These are phyloP conservation scores for Lagopus muta DNA, from an alignment of 2,113 vertebrate species.

Conservation along the genomic window DNA sequence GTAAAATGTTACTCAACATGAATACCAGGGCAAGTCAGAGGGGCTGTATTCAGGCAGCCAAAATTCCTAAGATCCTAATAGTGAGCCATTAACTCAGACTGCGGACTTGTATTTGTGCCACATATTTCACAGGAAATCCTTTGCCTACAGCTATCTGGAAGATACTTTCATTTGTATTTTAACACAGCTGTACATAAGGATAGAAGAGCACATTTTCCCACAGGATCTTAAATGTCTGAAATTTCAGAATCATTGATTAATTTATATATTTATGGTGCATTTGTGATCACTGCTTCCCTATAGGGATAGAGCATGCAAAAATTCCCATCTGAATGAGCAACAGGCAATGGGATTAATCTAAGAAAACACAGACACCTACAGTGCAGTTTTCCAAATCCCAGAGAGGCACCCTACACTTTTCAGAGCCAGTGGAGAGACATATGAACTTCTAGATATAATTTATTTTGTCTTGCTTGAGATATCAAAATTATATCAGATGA, in stretches of 20 bases:
- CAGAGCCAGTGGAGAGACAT: not conserved
- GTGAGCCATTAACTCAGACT: not conserved
- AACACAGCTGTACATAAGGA: not conserved
- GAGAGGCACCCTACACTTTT: not conserved
- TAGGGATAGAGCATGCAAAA: not conserved
- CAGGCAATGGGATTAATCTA: not conserved
- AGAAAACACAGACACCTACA: not conserved
- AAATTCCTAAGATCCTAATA: not conserved
- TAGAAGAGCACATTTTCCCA: not conserved
- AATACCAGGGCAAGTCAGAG: not conserved
- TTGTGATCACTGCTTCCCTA: not conserved
- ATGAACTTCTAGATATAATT: not conserved
- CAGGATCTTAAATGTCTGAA: not conserved
- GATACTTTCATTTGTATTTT: not conserved
- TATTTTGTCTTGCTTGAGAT: not conserved
- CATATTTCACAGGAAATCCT: not conserved
- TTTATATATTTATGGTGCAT: not conserved
- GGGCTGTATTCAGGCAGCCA: not conserved
- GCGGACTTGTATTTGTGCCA: not conserved
- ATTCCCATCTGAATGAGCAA: not conserved
- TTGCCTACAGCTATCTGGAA: not conserved
- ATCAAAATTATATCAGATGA: not conserved
- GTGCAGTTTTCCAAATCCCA: not conserved
- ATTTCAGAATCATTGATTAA: not conserved
- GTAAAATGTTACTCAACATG: rapidly evolving